Conservation (phyloP, 2,797 vertebrate genomes). For the Acrossocheilus fasciatus region DNA sequence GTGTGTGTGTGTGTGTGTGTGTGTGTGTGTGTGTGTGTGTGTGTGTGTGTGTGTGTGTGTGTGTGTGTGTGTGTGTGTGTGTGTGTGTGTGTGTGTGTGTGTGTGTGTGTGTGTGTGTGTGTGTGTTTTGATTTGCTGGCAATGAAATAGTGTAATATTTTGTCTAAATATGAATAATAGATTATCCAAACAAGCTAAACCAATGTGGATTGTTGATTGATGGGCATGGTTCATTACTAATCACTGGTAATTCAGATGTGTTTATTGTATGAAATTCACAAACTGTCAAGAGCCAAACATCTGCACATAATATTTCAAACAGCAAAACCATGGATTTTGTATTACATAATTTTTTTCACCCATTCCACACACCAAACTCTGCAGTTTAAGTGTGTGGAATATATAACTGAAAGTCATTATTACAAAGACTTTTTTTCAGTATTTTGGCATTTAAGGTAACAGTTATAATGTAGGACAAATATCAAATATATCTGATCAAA, state of each 20-base stretch:
- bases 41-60: not conserved
- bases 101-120: not conserved
- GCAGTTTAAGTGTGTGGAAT: not conserved
- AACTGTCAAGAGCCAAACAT: constrained; percentile 13
- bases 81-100: not conserved
- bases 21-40: not conserved
- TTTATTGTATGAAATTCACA: constrained; percentile 16
- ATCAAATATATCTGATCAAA: not conserved
- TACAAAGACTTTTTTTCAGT: not conserved
- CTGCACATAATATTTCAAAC: constrained; percentile 7
- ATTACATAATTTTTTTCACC: not conserved
- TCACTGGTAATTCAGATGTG: not conserved
- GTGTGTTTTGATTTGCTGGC: not conserved
- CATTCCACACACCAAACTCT: not conserved
- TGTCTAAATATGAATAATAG: not conserved
- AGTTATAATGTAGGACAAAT: not conserved
- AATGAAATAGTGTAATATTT: not conserved
- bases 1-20: not conserved
- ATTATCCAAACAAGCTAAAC: constrained; percentile 1
- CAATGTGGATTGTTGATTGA: not conserved
- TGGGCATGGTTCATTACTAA: not conserved
- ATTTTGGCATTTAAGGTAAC: not conserved
- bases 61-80: not conserved
- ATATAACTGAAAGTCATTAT: not conserved
- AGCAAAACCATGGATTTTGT: not conserved